Conservation (phyloP, 1,140 invertebrate genomes). For the Neodiprion lecontei region DNA sequence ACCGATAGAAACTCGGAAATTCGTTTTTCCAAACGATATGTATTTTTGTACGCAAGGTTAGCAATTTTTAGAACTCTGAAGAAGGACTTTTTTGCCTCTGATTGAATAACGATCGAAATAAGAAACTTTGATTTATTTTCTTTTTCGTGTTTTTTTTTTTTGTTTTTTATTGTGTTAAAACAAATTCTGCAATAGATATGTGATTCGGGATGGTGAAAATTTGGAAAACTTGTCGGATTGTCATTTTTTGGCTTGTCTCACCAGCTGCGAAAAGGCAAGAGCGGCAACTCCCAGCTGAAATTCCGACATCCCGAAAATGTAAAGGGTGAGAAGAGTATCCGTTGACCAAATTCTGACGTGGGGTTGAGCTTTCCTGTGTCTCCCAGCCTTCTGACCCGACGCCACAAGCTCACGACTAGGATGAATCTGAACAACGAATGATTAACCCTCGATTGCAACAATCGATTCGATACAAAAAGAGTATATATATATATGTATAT, state of each 20-base stretch:
- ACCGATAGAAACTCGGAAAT: background rate
- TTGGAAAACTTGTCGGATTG: no score
- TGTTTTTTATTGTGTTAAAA: background rate
- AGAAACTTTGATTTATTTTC: no score
- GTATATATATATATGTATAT: no score
- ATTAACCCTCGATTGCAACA: no score
- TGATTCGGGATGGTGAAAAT: background rate
- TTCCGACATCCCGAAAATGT: constrained; percentile 91
- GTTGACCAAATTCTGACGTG: constrained; percentile 95
- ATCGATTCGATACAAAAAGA: constrained; percentile 23
- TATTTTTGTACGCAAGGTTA: no score
- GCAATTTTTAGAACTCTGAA: no score
- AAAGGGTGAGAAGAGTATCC: constrained; percentile 87
- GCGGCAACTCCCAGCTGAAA: constrained; percentile 90
- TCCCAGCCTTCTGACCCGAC: constrained; percentile 85
- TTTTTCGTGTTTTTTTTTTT: no score
- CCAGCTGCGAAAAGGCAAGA: constrained; percentile 88
- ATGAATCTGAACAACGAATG: constrained; percentile 70
- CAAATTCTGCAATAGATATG: background rate
- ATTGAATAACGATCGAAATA: no score
- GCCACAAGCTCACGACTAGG: constrained; percentile 90
- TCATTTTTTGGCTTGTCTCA: constrained; percentile 48
- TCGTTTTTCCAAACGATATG: background rate
- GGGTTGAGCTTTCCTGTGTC: constrained; percentile 84
- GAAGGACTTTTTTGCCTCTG: no score